Evolutionary conservation across 2,113 vertebrate genomes (phyloP).

Genomic region (Phrynocephalus versicolor): DNA sequence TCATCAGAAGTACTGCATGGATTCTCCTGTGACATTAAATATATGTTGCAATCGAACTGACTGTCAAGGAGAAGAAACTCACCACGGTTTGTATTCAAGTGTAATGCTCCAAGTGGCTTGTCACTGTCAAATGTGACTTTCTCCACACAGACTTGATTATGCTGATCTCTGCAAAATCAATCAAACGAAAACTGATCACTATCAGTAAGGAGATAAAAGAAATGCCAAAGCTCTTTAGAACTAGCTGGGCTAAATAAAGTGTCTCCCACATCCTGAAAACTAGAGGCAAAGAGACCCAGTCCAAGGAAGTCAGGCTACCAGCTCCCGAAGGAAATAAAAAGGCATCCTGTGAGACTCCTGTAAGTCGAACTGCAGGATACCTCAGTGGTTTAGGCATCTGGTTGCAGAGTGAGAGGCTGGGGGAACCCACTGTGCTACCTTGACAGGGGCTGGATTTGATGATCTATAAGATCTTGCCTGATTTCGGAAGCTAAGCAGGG

Average conservation of each 20-base stretch:
- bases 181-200: conserved; percentile 50
- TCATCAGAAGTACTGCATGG: not conserved
- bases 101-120: conserved; percentile 50
- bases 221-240: conserved; percentile 61
- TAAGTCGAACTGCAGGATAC: not conserved
- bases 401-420: too few species aligned
- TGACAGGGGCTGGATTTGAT: too few species aligned
- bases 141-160: conserved; percentile 45
- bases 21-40: not conserved
- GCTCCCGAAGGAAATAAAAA: not conserved
- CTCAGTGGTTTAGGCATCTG: too few species aligned
- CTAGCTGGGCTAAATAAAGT: conserved; percentile 69
- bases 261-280: conserved; percentile 47
- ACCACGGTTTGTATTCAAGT: conserved; percentile 65
- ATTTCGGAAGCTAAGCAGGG: too few species aligned
- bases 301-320: not conserved
- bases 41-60: not conserved
- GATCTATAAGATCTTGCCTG: too few species aligned
- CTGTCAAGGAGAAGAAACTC: conserved; percentile 58
- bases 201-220: conserved; percentile 35
- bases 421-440: too few species aligned
- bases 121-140: conserved; percentile 46
- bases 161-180: conserved; percentile 68
- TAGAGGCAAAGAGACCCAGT: not conserved
- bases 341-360: not conserved